phyloP scores from a whole-genome alignment of 2,888 invertebrate species.

The Melinaea menophilus region DNA sequence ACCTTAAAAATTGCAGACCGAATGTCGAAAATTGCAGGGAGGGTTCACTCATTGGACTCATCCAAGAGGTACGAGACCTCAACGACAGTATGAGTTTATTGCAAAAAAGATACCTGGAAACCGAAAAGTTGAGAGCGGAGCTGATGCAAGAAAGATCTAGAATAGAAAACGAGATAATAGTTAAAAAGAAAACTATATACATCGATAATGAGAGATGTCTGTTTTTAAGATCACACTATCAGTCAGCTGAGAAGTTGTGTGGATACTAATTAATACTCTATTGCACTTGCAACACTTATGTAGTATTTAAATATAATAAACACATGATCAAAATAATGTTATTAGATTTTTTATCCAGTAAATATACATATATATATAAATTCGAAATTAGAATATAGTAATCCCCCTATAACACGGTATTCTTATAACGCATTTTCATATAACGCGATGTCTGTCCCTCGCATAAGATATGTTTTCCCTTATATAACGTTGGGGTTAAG shows the following conservation, averaged over 20 bases:
- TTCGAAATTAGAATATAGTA: too few relatives aligned
- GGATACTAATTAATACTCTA: slow-evolving; percentile 47
- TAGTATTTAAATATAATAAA: not conserved
- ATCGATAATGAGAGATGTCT: slow-evolving; percentile 65
- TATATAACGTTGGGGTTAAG: too few relatives aligned
- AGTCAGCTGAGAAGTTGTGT: slow-evolving; percentile 68
- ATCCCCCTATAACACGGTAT: too few relatives aligned
- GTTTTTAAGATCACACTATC: slow-evolving; percentile 64
- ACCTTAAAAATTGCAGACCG: slow-evolving; percentile 61
- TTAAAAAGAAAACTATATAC: slow-evolving; percentile 65
- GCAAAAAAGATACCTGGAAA: slow-evolving; percentile 59
- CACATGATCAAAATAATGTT: not conserved
- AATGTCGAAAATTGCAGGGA: slow-evolving; percentile 70
- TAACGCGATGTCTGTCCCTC: too few relatives aligned
- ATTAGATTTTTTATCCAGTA: too few relatives aligned
- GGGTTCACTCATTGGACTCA: slow-evolving; percentile 60
- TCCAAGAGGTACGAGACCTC: slow-evolving; percentile 66
- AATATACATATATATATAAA: too few relatives aligned
- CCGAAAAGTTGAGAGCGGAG: slow-evolving; percentile 60
- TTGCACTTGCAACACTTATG: not conserved
- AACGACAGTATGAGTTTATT: slow-evolving; percentile 65
- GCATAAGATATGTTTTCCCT: too few relatives aligned
- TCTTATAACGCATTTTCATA: too few relatives aligned
- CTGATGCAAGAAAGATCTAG: slow-evolving; percentile 63
- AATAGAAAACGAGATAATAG: slow-evolving; percentile 67